Base-by-base conservation (phyloP, 92 coral and sea anemone species). In the Porites cylindrica region DNA sequence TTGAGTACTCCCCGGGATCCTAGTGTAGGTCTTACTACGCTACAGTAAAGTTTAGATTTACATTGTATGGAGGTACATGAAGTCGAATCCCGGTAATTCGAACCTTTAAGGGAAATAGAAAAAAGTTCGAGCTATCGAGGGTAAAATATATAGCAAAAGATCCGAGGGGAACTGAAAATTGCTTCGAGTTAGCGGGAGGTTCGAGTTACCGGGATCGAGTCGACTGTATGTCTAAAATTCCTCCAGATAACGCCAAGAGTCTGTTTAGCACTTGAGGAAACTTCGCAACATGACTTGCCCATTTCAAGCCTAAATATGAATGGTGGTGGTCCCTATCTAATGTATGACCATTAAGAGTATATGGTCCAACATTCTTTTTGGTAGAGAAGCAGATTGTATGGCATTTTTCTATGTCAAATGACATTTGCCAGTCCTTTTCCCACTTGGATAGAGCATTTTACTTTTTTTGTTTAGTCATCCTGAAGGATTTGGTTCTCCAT, bases 191-290 rank as follows among this genome's bases (percentile, higher is more conserved):
- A 29, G 32, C 32, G 32, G 32, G 32, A 29, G 32, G 32, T 29
- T 29, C 32, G 32, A 29, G 32, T 29, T 29, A 29, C 2, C 2
- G 32, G 32, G 32, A 2, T 29, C 32, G 32, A 29, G 32, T 29
- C 32, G 32, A 29, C 32, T 29, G 67, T 79, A 11, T 70, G 70
- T 53, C 88, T 86, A 82, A 81, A 86, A 82, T 86, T 86, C 52
- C 79, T 70, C 75, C 93, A 80, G 61, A 88, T 88, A 43, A 88
- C 91, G 23, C 88, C 84, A 26, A 86, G 73, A 65, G 24, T 80
- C 84, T 86, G 90, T 16, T 86, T 86, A 59, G 90, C 80, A 86
- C 85, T 32, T 11, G 90, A 79, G 29, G 79, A 78, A 69, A 86
- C 70, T 53, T 78, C 72, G 79, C 90, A 86, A 69, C 84, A 79